phyloP scores from a whole-genome alignment of 2,888 invertebrate species.

The Dryobota labecula region DNA sequence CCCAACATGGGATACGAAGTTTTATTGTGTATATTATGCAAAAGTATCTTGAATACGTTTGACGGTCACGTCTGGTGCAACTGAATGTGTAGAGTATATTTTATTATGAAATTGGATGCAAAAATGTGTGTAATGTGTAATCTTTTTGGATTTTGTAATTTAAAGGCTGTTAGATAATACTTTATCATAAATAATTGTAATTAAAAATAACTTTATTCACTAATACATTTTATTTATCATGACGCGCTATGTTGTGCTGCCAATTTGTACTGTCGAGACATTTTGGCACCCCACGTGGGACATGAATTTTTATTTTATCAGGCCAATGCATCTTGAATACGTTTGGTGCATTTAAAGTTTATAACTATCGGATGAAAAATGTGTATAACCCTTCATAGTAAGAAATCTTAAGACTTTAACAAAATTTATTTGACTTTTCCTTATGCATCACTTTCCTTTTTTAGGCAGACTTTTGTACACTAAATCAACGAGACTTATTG shows the following conservation, averaged over 20 bases:
- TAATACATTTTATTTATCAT: slow-evolving; percentile 57
- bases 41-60: slow-evolving; percentile 61
- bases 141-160: not conserved
- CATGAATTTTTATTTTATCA: slow-evolving; percentile 51
- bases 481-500: not conserved
- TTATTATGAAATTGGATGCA: slow-evolving; percentile 31
- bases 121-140: not conserved
- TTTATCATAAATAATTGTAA: not conserved
- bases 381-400: not conserved
- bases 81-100: slow-evolving; percentile 42
- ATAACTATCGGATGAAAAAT: slow-evolving; percentile 8
- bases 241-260: slow-evolving; percentile 82
- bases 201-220: not conserved
- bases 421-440: not conserved
- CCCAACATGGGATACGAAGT: slow-evolving; percentile 74
- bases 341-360: slow-evolving; percentile 37
- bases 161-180: not conserved
- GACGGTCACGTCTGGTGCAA: slow-evolving; percentile 58
- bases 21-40: slow-evolving; percentile 61
- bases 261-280: slow-evolving; percentile 77
- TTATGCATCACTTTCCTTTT: not conserved
- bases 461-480: no score
- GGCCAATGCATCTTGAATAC: slow-evolving; percentile 55
- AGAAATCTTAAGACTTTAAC: not conserved
- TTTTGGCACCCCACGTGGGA: slow-evolving; percentile 31